Percentiles rank a stretch among this genome's conserved stretches.
These are phyloP conservation scores for Acrocephalus kingi DNA, from an alignment of 2,113 vertebrate species.

Conservation along the genomic window DNA sequence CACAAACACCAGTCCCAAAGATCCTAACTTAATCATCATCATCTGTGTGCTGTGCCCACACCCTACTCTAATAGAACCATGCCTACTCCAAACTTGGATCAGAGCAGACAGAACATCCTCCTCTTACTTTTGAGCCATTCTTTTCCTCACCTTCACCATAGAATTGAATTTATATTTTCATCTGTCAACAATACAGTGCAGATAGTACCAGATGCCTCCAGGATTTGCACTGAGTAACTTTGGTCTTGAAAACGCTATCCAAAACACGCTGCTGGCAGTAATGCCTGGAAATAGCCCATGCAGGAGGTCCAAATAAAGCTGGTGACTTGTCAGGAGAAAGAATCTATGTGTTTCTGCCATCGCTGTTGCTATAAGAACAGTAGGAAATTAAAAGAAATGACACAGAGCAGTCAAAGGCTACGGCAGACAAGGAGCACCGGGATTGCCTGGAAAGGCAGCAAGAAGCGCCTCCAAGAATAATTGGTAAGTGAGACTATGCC, in stretches of 20 bases:
- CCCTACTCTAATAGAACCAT: too few relatives aligned
- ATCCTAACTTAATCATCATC: not conserved
- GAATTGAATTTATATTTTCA: not conserved
- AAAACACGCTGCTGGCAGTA: not conserved
- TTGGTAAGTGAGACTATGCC: not conserved
- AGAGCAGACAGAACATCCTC: not conserved
- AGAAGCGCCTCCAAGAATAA: not conserved
- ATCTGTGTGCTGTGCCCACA: not conserved
- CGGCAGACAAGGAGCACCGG: not conserved
- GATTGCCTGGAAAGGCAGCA: not conserved
- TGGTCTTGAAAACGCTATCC: not conserved
- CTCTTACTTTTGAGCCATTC: not conserved
- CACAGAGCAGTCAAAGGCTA: not conserved
- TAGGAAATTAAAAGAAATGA: not conserved
- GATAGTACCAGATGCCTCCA: not conserved
- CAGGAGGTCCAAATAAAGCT: not conserved
- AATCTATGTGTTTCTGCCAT: not conserved
- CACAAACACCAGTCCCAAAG: not conserved
- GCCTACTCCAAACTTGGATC: not conserved
- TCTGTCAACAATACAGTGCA: not conserved
- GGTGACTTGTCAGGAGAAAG: not conserved
- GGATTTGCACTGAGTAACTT: not conserved
- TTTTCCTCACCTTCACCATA: not conserved
- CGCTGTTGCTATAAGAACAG: not conserved
- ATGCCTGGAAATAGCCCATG: not conserved